These are phyloP conservation scores for Uria lomvia DNA, from an alignment of 2,113 vertebrate genomes.

Conservation along the genomic window DNA sequence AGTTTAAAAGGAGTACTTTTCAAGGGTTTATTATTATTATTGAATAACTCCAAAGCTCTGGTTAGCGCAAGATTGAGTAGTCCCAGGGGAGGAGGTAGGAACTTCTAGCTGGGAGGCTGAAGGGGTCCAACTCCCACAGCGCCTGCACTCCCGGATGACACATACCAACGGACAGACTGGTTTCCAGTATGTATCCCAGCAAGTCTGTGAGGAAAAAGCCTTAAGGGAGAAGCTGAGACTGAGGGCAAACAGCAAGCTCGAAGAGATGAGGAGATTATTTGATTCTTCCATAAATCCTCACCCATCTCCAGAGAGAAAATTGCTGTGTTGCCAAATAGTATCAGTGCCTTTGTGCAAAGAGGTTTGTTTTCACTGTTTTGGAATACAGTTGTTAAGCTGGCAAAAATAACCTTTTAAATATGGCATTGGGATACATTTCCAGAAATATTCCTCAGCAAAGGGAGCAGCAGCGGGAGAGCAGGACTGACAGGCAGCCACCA, in stretches of 20 bases:
- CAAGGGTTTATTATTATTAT: neutral
- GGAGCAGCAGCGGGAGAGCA: neutral
- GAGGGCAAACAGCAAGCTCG: neutral
- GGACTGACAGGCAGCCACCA: neutral
- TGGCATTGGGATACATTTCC: neutral
- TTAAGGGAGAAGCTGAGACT: neutral
- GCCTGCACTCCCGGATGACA: neutral
- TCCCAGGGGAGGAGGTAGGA: neutral
- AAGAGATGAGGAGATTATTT: neutral
- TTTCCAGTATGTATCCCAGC: neutral
- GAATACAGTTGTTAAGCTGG: neutral
- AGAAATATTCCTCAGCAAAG: neutral
- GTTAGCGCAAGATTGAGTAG: neutral
- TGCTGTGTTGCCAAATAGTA: neutral
- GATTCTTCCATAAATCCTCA: neutral
- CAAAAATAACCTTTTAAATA: neutral
- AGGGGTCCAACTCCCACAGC: neutral
- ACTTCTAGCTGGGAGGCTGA: neutral
- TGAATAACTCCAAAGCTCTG: neutral
- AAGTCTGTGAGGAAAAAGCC: neutral
- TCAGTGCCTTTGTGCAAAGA: neutral
- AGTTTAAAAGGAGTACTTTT: neutral
- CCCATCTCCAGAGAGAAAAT: neutral
- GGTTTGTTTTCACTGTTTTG: neutral
- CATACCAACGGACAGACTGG: rapidly evolving